A percentile compares a stretch with the other conserved stretches of the same genome.
These are phyloP conservation scores for Tylochromis polylepis DNA, from an alignment of 2,113 vertebrate species.

Conservation along the genomic window DNA sequence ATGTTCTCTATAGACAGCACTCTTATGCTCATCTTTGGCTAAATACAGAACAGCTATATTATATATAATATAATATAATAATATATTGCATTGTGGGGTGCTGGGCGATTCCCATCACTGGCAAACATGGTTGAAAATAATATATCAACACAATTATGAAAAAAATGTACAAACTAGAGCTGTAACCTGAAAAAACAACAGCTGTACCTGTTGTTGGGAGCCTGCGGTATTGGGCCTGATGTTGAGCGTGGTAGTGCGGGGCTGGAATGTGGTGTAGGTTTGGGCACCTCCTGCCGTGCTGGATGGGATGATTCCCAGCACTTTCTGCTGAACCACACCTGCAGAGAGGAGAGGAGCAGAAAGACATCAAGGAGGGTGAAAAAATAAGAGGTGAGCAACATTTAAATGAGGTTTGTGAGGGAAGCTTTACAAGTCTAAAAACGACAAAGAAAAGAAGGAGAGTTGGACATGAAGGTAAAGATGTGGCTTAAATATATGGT, in stretches of 20 bases:
- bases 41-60: too few species aligned
- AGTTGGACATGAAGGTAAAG: not conserved
- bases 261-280: conserved; percentile 93
- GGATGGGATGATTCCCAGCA: conserved; percentile 93
- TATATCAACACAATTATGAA: not conserved
- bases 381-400: not conserved
- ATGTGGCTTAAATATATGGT: not conserved
- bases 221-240: conserved; percentile 84
- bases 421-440: not conserved
- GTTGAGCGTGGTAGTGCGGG: conserved; percentile 86
- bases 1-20: not conserved
- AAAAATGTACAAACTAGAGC: not conserved
- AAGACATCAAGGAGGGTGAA: not conserved
- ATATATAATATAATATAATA: too few species aligned
- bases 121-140: not conserved
- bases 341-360: not conserved
- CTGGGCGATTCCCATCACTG: not conserved
- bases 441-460: not conserved
- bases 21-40: not conserved
- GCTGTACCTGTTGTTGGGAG: conserved; percentile 77
- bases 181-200: not conserved
- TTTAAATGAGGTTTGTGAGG: not conserved
- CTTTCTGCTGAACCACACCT: conserved; percentile 88
- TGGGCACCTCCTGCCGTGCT: conserved; percentile 83
- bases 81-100: not conserved